phyloP scores from a whole-genome alignment of 2,888 invertebrate species.

The Rhorus exstirpatorius region DNA sequence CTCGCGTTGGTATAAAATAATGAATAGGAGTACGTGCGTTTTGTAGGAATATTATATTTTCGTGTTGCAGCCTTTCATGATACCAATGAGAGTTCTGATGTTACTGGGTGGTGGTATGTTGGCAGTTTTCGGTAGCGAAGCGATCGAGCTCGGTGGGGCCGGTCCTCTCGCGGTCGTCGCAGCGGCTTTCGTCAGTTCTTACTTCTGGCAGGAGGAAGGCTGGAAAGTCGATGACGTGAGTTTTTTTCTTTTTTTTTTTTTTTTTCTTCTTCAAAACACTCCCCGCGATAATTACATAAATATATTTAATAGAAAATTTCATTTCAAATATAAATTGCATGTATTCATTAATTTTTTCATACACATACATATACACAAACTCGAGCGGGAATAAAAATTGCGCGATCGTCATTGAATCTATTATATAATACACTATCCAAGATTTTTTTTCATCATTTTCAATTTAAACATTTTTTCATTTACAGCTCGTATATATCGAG shows the following conservation, averaged over 20 bases:
- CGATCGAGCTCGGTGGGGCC: constrained; percentile 90
- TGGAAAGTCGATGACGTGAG: constrained; percentile 93
- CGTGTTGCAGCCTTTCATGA: constrained; percentile 89
- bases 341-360: too few species aligned
- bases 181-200: constrained; percentile 93
- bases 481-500: too few species aligned
- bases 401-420: too few species aligned
- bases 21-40: neutral
- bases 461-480: too few species aligned
- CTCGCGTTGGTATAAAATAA: too few species aligned
- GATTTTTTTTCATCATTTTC: too few species aligned
- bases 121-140: constrained; percentile 95
- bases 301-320: neutral
- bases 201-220: constrained; percentile 93
- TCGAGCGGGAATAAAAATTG: too few species aligned
- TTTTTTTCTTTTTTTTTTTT: constrained; percentile 54
- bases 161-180: constrained; percentile 95
- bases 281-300: too few species aligned
- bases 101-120: constrained; percentile 93
- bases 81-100: constrained; percentile 92
- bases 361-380: too few species aligned
- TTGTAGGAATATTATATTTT: neutral
- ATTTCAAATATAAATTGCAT: neutral
- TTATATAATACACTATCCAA: too few species aligned
- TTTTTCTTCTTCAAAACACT: neutral